A percentile compares a stretch with the other conserved stretches of the same genome.
phyloP scores from a whole-genome alignment of 2,113 vertebrate genomes.

The Dromiciops gliroides region DNA sequence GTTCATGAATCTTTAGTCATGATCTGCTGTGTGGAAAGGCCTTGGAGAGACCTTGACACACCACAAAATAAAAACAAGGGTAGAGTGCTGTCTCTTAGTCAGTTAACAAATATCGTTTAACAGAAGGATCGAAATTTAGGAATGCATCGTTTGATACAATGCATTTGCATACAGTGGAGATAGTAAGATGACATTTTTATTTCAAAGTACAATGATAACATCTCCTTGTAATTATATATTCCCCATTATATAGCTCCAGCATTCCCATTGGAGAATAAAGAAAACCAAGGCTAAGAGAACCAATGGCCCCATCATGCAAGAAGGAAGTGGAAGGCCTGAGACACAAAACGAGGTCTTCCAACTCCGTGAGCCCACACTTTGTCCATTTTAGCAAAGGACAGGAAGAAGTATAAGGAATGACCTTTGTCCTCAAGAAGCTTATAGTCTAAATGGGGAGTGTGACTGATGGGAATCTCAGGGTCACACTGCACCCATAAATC shows the following conservation, averaged over 20 bases:
- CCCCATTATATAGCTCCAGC: not conserved
- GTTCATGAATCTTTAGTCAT: not conserved
- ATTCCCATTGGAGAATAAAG: not conserved
- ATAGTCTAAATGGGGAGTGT: not conserved
- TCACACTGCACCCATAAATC: not conserved
- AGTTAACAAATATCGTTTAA: not conserved
- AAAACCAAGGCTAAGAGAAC: not conserved
- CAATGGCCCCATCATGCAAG: not conserved
- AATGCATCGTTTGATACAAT: not conserved
- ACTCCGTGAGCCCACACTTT: not conserved
- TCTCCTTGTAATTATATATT: not conserved
- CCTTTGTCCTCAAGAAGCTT: not conserved
- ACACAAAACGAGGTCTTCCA: no score
- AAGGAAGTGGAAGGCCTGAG: not conserved
- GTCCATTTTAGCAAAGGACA: not conserved
- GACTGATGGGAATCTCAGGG: not conserved
- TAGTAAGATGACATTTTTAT: not conserved
- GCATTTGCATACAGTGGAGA: not conserved
- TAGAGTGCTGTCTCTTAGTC: not conserved
- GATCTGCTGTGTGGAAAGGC: not conserved
- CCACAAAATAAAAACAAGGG: not conserved
- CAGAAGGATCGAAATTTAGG: not conserved
- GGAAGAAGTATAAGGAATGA: not conserved
- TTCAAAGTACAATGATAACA: not conserved
- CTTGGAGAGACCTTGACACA: not conserved